These are phyloP conservation scores for Oceanodroma leucorhoa DNA, from an alignment of 2,797 vertebrate species.

Conservation along the genomic window DNA sequence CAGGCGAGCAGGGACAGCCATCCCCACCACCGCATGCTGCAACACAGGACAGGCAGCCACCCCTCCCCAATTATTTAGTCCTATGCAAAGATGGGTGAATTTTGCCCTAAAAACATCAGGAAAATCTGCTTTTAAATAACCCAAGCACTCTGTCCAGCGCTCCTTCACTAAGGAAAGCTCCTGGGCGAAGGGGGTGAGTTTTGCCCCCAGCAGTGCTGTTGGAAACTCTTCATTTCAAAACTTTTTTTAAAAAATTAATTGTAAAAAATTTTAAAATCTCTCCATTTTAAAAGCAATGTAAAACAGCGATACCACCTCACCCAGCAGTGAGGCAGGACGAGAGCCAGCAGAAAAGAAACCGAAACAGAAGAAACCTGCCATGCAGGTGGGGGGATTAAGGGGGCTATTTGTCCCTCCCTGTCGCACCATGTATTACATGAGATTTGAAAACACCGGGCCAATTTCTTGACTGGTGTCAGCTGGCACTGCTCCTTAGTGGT, in stretches of 20 bases:
- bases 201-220: not conserved
- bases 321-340: not conserved
- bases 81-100: not conserved
- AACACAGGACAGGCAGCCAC: not conserved
- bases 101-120: not conserved
- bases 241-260: not conserved
- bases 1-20: not conserved
- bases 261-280: not conserved
- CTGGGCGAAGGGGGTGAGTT: not conserved
- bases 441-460: not conserved
- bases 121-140: not conserved
- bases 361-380: not conserved
- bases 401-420: not conserved
- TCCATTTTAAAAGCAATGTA: not conserved
- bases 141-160: fast-evolving
- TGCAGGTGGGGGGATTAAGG: not conserved
- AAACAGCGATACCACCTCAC: not conserved
- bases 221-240: not conserved
- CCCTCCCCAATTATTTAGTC: not conserved
- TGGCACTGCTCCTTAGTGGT: not conserved
- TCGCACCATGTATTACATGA: not conserved
- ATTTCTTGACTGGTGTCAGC: not conserved
- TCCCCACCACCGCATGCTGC: too few relatives aligned
- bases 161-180: not conserved
- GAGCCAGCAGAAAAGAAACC: not conserved